Evolutionary conservation across 1,140 invertebrate genomes (phyloP).

Genomic region (Paraescarpia echinospica): DNA sequence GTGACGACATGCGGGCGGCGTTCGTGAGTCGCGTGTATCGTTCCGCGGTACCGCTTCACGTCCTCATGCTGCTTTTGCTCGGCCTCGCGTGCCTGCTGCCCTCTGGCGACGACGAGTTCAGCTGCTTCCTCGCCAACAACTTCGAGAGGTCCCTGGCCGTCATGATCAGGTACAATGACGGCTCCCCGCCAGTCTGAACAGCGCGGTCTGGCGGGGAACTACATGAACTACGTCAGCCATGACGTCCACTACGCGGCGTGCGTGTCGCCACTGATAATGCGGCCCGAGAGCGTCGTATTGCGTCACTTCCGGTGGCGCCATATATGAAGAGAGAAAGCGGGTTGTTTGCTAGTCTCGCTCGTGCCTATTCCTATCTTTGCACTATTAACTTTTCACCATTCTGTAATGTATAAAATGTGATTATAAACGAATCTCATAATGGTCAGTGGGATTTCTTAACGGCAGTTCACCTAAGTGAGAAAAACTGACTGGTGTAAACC

Average conservation of each 20-base stretch:
- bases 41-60: conserved; percentile 87
- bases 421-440: too few relatives aligned
- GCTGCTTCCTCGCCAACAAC: conserved; percentile 79
- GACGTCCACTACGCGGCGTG: neutral
- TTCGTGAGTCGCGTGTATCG: conserved; percentile 72
- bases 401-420: too few relatives aligned
- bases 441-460: too few relatives aligned
- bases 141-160: conserved; percentile 78
- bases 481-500: too few relatives aligned
- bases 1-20: neutral
- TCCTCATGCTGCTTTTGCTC: conserved; percentile 82
- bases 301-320: neutral
- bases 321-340: neutral
- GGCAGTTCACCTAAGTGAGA: too few relatives aligned
- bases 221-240: neutral
- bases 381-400: too few relatives aligned
- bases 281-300: neutral
- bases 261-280: neutral
- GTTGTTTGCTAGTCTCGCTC: neutral
- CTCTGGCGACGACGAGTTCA: conserved; percentile 80
- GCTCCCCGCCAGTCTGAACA: conserved; percentile 78
- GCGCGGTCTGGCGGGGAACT: neutral
- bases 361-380: too few relatives aligned
- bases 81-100: conserved; percentile 86
- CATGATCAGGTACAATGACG: conserved; percentile 82